Base-by-base conservation (phyloP, 1,140 invertebrate species). In the Macrosteles quadrilineatus region DNA sequence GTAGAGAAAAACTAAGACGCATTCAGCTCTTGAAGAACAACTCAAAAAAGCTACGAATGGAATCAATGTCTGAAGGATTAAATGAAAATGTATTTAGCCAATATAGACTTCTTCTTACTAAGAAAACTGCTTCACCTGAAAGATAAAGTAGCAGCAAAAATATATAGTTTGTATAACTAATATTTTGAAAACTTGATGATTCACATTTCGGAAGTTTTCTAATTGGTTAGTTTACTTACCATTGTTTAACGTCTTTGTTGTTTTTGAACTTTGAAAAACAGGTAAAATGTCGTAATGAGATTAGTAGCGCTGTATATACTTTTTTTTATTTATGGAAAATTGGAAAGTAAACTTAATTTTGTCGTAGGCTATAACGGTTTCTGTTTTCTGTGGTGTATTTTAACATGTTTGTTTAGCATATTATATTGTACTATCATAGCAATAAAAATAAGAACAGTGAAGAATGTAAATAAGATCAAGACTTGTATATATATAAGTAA, bases 51-150 rank as follows among this genome's bases (percentile, higher is more conserved):
- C 14, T 50, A 3, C 47, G 47, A 6, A 17, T 50, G 47, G 47
- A 50, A 19, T 17, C 47, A 19, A 50, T 50, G 47, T 17, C 47
- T 11, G 47, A 3, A 9, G 47, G 47, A 9, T 19, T 50, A n/a
- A n/a, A 50, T 50, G 47, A 50, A n/a, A 50, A 50, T 50, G 21
- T 50, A 19, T 50, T 50, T n/a, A 50, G 47, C 21, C 4, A 50
- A 50, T 50, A 50, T 50, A 50, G 21, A 19, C 4, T 50, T 4
- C 21, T 50, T 4, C 3, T 50, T 3, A 50, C 4, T n/a, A 50
- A 50, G 4, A 50, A 17, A 19, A 19, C 47, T 4, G 14, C 47
- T 4, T 21, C 47, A 50, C 21, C 47, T 19, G 14, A 17, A 19
- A 21, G 21, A 14, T 36, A 36, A 36, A 36, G 32, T 36, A 6